A percentile compares a stretch with the other conserved stretches of the same genome.
phyloP scores from a whole-genome alignment of 2,113 vertebrate species.

The Hippolais icterina region DNA sequence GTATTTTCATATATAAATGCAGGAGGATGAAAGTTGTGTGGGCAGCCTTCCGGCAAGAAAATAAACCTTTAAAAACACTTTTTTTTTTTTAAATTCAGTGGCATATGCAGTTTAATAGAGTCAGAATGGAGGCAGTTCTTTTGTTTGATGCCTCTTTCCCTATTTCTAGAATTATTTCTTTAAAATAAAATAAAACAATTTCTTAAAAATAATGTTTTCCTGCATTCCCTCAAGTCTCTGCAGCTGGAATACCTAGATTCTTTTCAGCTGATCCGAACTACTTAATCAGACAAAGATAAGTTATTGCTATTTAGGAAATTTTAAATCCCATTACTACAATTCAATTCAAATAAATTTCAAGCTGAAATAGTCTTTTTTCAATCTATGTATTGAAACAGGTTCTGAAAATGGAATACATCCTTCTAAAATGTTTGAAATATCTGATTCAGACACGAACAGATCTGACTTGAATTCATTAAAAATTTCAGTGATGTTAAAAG shows the following conservation, averaged over 20 bases:
- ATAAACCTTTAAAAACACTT: neutral
- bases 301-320: neutral
- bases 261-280: neutral
- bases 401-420: neutral
- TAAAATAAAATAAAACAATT: neutral
- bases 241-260: neutral
- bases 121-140: neutral
- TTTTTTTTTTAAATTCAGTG: neutral
- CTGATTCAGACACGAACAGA: neutral
- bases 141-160: neutral
- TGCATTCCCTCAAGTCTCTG: rapidly evolving
- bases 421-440: neutral
- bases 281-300: neutral
- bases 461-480: neutral
- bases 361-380: neutral
- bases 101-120: neutral
- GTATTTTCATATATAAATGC: neutral
- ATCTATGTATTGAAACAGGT: neutral
- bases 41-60: neutral
- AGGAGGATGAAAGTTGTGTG: neutral
- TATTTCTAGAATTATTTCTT: neutral
- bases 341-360: neutral
- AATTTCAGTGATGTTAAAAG: neutral
- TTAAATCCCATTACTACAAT: neutral
- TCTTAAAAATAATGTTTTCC: neutral